Evolutionary conservation across 2,113 vertebrate species (phyloP).

Genomic region (Sminthopsis crassicaudata): DNA sequence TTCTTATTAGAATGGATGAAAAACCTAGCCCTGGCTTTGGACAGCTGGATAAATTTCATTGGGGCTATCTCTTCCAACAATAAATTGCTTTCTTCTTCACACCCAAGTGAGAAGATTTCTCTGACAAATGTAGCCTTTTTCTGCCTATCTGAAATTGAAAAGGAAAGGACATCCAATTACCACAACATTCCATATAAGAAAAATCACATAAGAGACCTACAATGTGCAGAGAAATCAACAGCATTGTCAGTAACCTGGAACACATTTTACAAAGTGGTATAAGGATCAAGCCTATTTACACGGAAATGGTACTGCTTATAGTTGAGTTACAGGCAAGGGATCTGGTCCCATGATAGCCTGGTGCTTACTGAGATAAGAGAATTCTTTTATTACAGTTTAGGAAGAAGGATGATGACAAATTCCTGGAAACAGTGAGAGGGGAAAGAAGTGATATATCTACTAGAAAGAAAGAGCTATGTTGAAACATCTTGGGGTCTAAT

Average conservation of each 20-base stretch:
- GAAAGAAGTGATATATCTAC: constrained; percentile 8
- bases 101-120: constrained; percentile 41
- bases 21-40: constrained; percentile 21
- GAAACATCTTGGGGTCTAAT: background rate
- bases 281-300: background rate
- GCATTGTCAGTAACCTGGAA: background rate
- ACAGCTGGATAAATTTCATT: constrained; percentile 60
- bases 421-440: constrained; percentile 40
- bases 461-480: background rate
- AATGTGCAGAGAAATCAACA: constrained; percentile 36
- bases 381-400: background rate
- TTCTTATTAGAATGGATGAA: constrained; percentile 20
- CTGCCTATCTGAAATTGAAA: constrained; percentile 69
- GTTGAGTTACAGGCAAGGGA: constrained; percentile 20
- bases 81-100: constrained; percentile 65
- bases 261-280: constrained; percentile 19
- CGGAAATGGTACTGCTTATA: background rate
- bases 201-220: constrained; percentile 20
- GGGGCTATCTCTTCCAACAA: constrained; percentile 53
- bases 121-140: constrained; percentile 58
- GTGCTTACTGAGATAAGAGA: background rate
- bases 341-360: background rate
- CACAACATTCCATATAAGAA: constrained; percentile 22
- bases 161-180: constrained; percentile 52
- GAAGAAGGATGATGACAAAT: constrained; percentile 5